Base-by-base conservation (phyloP, 2,888 invertebrate genomes). In the Tinea semifulvella region DNA sequence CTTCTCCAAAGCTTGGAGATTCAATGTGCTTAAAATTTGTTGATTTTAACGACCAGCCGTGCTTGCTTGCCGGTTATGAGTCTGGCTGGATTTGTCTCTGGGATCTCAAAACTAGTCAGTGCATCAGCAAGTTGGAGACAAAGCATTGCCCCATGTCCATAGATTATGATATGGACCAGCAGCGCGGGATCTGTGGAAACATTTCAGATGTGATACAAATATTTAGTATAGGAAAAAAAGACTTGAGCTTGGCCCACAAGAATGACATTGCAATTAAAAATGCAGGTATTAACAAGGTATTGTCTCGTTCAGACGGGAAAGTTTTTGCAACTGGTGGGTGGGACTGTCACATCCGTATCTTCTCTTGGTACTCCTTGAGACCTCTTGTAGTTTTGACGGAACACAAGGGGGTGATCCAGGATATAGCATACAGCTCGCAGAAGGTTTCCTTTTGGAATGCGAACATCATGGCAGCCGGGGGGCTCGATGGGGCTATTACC, bases 381-480 rank as follows among this genome's bases (percentile, higher is more conserved):
- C 85, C 87, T 2, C 68, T 92, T 47, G 91, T 86, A 1, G 89
- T 90, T 43, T 74, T 93, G 26, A 87, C 87, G 0, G 88, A 90
- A 55, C 92, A 93, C 56, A 86, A 84, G 50, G 84, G 85, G 50
- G 84, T 87, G 25, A 82, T 92, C 42, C 86, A 89, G 59, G 90
- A 91, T 63, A 83, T 92, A 46, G 84, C 84, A 35, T 92, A 88
- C 68, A 90, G 91, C 2, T 69, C 76, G 0, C 80, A 82, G 38
- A 82, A 83, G 50, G 86, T 91, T 5, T 79, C 84, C 46, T 77
- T 84, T 53, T 91, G 90, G 87, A 85, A 86, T 43, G 84, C 88
- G n/a, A 85, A 87, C 46, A 84, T 92, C n/a, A 88, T 92, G 88
- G 92, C 91, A 10, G 89, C 88, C 0, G 86, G 86, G 36, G 88